Evolutionary conservation across 2,113 vertebrate species (phyloP), one percentile per base, ranked within the genome.

Genomic region (Benitochromis conjunctus): DNA sequence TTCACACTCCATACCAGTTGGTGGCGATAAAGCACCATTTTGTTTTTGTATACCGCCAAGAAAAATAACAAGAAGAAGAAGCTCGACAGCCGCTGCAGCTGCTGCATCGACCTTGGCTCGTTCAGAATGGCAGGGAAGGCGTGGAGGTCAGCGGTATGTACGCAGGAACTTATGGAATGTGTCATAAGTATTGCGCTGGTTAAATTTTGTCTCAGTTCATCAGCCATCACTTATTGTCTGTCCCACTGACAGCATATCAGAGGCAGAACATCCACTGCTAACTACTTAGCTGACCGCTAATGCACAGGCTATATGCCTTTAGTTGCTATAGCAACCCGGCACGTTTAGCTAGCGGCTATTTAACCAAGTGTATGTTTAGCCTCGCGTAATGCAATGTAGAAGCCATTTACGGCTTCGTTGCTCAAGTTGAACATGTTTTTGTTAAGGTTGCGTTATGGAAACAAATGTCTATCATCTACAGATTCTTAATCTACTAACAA

Each of bases 131-230:
- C 96, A 87, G 95, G 96, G 29, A 93, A 88, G 38, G 90, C 89
- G 21, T 97, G 95, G 96, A 96, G 95, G 94, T 95, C 95, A 94
- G 92, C 96, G 95, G 96, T 97, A 94, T 88, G 95, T 62, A 83
- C 6, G 3, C 9, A 9, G 13, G n/a, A 14, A n/a, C 29, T 55
- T 21, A 4, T 38, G 9, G n/a, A 3, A 19, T 48, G 0, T 6
- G 34, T 69, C 1, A 18, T 4, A 18, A 18, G 2, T 54, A 21
- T 21, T 51, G 1, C 19, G 43, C 3, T 24, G 24, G 26, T 16
- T 26, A 7, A 36, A 36, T 2, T 46, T 16, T 34, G 10, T 85
- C 60, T 12, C 1, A 48, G 1, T 21, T n/a, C 1, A 34, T 31
- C 3, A 6, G 1, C 3, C 3, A 11, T 71, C 4, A 7, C n/a